Evolutionary conservation across 2,797 vertebrate genomes (phyloP).

Genomic region (Manis javanica): DNA sequence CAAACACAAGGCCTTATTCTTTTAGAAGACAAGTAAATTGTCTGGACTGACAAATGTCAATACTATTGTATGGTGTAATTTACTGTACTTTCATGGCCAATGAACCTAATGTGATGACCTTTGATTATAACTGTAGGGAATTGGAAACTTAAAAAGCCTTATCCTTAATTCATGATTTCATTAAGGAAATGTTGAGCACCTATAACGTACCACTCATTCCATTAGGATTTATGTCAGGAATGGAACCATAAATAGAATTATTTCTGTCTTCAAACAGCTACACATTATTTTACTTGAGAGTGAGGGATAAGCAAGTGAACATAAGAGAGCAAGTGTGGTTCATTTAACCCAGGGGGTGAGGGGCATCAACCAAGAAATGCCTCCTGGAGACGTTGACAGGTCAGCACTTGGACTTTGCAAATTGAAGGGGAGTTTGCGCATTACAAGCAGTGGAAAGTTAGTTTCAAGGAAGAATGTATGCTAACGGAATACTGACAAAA

Average conservation of each 20-base stretch:
- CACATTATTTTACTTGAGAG: not conserved
- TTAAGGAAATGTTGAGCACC: not conserved
- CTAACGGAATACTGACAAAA: not conserved
- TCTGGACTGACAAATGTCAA: not conserved
- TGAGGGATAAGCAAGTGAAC: not conserved
- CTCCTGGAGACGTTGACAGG: not conserved
- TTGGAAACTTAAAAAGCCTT: not conserved
- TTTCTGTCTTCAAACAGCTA: not conserved
- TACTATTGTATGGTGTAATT: not conserved
- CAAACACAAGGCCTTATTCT: not conserved
- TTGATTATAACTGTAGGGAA: not conserved
- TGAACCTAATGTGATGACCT: not conserved
- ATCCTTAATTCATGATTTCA: not conserved
- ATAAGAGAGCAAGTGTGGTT: not conserved
- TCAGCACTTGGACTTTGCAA: not conserved
- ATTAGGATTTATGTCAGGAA: not conserved
- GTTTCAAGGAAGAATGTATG: not conserved
- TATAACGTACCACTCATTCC: not conserved
- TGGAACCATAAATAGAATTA: not conserved
- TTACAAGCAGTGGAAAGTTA: not conserved
- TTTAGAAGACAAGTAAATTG: not conserved
- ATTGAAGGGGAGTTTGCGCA: not conserved
- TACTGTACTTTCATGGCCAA: not conserved
- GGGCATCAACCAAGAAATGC: not conserved
- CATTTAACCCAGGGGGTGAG: not conserved